These are phyloP conservation scores for Lasioglossum calceatum DNA, from an alignment of 2,888 invertebrate species.

Conservation along the genomic window DNA sequence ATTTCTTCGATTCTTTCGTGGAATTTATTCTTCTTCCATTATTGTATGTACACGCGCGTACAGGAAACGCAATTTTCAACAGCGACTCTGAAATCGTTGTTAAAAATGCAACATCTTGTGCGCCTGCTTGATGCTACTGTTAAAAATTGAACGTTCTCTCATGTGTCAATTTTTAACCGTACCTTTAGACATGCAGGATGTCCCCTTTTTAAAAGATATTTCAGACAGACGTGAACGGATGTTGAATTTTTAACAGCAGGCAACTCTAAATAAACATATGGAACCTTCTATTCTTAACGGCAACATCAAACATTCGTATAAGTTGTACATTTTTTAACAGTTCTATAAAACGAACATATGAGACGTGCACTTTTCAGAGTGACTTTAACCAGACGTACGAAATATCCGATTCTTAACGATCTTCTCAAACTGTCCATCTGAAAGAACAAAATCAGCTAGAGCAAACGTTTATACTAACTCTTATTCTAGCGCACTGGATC, in stretches of 20 bases:
- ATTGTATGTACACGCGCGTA: background rate
- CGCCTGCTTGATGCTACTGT: too few relatives aligned
- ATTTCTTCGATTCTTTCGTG: too few relatives aligned
- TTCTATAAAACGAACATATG: background rate
- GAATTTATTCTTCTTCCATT: too few relatives aligned
- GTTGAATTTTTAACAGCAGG: background rate
- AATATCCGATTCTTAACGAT: too few relatives aligned
- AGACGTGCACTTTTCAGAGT: background rate
- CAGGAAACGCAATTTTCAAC: background rate
- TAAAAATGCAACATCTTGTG: too few relatives aligned
- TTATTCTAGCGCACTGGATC: background rate
- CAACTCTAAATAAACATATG: background rate
- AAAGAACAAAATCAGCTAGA: background rate
- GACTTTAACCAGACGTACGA: background rate
- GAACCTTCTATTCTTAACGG: background rate
- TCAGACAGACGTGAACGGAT: background rate
- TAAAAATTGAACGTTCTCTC: too few relatives aligned
- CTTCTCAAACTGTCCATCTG: too few relatives aligned
- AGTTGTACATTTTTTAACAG: background rate
- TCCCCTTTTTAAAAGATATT: too few relatives aligned
- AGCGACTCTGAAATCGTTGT: background rate
- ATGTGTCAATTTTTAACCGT: too few relatives aligned
- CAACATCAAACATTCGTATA: background rate
- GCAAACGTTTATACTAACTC: background rate
- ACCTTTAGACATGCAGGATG: too few relatives aligned